Evolutionary conservation across 1,140 invertebrate genomes (phyloP).

Genomic region (Radopholus similis): DNA sequence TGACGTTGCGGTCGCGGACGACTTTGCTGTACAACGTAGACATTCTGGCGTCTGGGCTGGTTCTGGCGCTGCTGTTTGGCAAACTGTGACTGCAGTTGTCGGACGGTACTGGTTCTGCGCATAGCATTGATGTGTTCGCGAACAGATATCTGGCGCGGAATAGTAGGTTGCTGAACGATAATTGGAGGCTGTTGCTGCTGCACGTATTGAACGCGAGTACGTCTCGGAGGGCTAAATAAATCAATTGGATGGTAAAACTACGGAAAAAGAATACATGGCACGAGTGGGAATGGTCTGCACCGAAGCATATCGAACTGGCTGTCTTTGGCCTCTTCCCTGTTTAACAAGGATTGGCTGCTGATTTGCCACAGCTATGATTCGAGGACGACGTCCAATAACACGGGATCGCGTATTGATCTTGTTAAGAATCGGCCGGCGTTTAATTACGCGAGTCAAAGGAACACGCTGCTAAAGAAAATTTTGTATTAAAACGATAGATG

Average conservation of each 20-base stretch:
- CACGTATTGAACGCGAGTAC: neutral
- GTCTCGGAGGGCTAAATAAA: neutral
- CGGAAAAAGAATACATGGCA: neutral
- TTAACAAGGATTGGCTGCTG: neutral
- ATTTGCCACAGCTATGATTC: neutral
- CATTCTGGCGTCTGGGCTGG: neutral
- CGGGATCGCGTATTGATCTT: slow-evolving; percentile 18
- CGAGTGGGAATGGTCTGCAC: neutral
- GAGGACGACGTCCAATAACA: slow-evolving; percentile 5
- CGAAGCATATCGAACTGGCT: neutral
- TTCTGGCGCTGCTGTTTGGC: neutral
- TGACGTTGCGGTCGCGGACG: neutral
- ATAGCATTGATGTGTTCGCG: slow-evolving; percentile 24
- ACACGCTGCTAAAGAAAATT: too few species aligned
- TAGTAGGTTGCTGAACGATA: neutral
- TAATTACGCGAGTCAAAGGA: neutral
- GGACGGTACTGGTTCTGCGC: slow-evolving; percentile 6
- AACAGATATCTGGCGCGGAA: neutral
- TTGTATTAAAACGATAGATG: too few species aligned
- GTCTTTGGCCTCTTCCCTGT: neutral
- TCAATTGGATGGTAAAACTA: neutral
- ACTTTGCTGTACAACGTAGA: neutral
- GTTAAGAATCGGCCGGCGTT: slow-evolving; percentile 1
- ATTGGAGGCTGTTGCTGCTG: neutral
- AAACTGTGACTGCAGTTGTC: slow-evolving; percentile 13